Conservation (phyloP, 1,140 invertebrate species). For the Polypedilum pembai region DNA sequence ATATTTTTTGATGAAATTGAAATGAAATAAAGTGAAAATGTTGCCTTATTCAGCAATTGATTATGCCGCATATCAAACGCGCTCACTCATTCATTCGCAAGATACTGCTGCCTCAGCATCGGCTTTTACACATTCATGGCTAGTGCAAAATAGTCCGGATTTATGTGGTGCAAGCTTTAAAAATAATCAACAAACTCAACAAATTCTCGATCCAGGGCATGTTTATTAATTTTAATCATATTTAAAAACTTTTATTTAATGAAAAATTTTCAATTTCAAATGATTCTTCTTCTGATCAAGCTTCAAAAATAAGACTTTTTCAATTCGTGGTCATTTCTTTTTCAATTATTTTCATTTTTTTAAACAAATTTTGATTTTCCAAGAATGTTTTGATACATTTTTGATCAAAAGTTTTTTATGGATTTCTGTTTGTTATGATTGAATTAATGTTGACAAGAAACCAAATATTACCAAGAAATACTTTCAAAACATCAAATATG, state of each 20-base stretch:
- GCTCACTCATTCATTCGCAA: conserved; percentile 36
- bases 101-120: conserved; percentile 53
- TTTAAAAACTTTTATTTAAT: background rate
- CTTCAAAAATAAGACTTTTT: background rate
- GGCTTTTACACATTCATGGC: conserved; percentile 84
- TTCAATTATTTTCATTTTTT: background rate
- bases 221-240: conserved; percentile 50
- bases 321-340: background rate
- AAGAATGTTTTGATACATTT: no score
- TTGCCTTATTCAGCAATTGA: conserved; percentile 83
- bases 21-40: conserved; percentile 46
- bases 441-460: no score
- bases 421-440: no score
- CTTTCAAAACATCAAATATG: no score
- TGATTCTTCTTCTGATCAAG: background rate
- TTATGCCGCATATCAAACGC: conserved; percentile 72
- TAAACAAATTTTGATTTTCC: background rate
- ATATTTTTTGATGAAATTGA: background rate
- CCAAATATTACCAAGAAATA: no score
- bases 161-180: conserved; percentile 57
- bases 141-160: conserved; percentile 75
- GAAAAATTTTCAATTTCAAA: background rate
- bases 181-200: conserved; percentile 36
- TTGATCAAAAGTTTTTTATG: no score
- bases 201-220: conserved; percentile 85